Conservation (phyloP, 2,888 invertebrate species). For the Erynnis tages region DNA sequence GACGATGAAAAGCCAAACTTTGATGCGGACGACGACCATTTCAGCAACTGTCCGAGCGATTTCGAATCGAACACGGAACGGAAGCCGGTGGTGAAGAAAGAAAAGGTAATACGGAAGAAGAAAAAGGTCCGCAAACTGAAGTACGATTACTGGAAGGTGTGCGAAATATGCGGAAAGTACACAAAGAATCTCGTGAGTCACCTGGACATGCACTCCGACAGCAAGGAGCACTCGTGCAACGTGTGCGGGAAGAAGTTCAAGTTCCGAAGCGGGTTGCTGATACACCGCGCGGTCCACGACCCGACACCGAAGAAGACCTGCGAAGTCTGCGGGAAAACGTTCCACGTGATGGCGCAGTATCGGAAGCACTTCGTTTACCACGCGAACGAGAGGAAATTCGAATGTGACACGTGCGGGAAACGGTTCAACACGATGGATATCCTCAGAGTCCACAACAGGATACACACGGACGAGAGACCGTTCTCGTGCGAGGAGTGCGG, state of each 20-base stretch:
- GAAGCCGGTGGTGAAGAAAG: conserved; percentile 36
- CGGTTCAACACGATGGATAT: conserved; percentile 78
- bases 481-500: conserved; percentile 72
- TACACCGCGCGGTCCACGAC: conserved; percentile 70
- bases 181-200: conserved; percentile 67
- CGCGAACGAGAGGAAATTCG: conserved; percentile 75
- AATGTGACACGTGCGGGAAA: conserved; percentile 77
- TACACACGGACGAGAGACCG: conserved; percentile 73
- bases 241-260: conserved; percentile 75
- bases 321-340: conserved; percentile 75
- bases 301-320: conserved; percentile 75
- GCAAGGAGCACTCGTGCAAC: conserved; percentile 65
- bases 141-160: conserved; percentile 73
- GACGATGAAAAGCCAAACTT: conserved; percentile 35
- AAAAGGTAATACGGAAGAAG: conserved; percentile 36
- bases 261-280: conserved; percentile 69
- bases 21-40: conserved; percentile 40
- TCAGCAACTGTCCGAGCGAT: conserved; percentile 37
- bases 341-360: conserved; percentile 74
- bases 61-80: conserved; percentile 34
- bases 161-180: conserved; percentile 72
- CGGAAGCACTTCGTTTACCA: conserved; percentile 76
- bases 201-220: conserved; percentile 65
- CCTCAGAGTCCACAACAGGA: conserved; percentile 70
- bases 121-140: conserved; percentile 52